These are phyloP conservation scores for Brachionus angularis DNA, from an alignment of 1,140 invertebrate genomes.

Conservation along the genomic window DNA sequence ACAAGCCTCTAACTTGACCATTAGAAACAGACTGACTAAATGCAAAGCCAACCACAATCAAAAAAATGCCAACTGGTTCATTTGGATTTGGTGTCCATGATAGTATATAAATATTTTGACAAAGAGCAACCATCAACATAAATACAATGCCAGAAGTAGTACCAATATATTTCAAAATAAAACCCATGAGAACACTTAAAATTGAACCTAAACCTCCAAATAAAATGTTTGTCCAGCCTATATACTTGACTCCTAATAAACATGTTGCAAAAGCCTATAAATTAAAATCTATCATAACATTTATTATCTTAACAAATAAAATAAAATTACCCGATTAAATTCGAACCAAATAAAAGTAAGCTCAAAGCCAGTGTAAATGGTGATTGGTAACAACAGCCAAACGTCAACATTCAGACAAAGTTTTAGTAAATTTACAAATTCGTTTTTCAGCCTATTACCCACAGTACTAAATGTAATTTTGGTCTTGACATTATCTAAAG, in stretches of 20 bases:
- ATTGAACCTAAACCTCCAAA: conserved; percentile 11
- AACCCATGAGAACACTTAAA: neutral
- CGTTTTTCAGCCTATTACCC: too few species aligned
- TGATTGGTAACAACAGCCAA: conserved; percentile 23
- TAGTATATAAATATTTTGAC: conserved; percentile 6
- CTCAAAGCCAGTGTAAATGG: conserved; percentile 11
- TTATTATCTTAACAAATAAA: neutral
- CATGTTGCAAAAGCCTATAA: conserved; percentile 16
- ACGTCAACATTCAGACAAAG: neutral
- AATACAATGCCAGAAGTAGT: neutral
- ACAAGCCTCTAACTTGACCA: conserved; percentile 12
- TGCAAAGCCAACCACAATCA: neutral
- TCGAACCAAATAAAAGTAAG: conserved; percentile 39
- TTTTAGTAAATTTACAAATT: conserved; percentile 10
- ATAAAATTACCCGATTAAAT: conserved; percentile 21
- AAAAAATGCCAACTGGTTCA: conserved; percentile 10
- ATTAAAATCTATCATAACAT: neutral
- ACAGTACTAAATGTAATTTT: too few species aligned
- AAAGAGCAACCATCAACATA: conserved; percentile 18
- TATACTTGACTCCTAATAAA: conserved; percentile 12
- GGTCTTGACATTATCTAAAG: too few species aligned
- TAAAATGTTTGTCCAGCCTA: conserved; percentile 25
- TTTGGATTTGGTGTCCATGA: conserved; percentile 36
- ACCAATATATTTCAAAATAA: conserved; percentile 4
- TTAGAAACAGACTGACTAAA: conserved; percentile 9